These are phyloP conservation scores for Podiceps cristatus DNA, from an alignment of 2,113 vertebrate genomes.

Conservation along the genomic window DNA sequence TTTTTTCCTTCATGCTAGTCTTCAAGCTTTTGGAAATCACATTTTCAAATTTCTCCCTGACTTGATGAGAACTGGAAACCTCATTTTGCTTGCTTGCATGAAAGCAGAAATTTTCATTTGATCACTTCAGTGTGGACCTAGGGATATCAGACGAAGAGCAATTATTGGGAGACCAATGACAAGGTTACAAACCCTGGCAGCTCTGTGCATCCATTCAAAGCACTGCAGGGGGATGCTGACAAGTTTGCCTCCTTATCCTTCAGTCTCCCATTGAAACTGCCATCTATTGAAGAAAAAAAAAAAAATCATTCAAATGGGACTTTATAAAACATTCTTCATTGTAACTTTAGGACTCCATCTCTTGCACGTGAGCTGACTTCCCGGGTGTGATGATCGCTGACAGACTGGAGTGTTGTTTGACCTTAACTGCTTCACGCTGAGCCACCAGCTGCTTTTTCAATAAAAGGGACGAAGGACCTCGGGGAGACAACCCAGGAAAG, in stretches of 20 bases:
- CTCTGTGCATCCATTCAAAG: not conserved
- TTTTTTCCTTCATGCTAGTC: too few species aligned
- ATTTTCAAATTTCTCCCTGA: not conserved
- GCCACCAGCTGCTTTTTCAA: not conserved
- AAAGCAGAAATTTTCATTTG: not conserved
- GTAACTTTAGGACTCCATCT: not conserved
- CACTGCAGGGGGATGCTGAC: not conserved
- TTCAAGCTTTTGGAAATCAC: not conserved
- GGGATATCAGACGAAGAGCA: slow-evolving; percentile 1
- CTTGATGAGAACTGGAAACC: not conserved
- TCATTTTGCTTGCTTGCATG: not conserved
- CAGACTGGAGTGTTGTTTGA: not conserved
- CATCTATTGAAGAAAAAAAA: not conserved
- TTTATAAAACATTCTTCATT: not conserved
- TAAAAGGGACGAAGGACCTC: not conserved
- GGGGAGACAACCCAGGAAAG: not conserved
- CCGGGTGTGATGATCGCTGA: not conserved
- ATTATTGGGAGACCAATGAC: not conserved
- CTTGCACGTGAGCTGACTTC: not conserved
- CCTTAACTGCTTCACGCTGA: not conserved
- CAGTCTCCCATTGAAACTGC: not conserved
- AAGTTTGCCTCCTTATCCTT: not conserved
- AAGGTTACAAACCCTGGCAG: not conserved
- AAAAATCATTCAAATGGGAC: not conserved
- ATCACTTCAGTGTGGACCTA: not conserved